Conservation (phyloP, 2,888 invertebrate species). For the Pardosa pseudoannulata region DNA sequence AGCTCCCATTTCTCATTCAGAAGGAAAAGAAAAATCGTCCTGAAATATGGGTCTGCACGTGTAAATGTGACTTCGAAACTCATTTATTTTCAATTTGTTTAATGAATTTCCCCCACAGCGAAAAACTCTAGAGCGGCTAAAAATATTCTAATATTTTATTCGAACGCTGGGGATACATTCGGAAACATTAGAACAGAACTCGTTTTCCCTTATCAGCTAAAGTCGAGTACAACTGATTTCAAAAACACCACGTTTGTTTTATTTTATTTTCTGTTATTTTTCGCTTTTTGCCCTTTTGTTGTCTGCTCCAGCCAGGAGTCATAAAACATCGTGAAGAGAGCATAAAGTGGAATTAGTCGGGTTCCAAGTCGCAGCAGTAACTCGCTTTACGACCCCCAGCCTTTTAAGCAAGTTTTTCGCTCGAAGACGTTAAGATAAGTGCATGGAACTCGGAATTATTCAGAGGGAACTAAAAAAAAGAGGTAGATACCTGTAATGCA, state of each 20-base stretch:
- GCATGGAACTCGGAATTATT: too few species aligned
- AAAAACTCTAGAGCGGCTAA: neutral
- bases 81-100: neutral
- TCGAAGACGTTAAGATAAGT: too few species aligned
- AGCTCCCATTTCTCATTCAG: too few species aligned
- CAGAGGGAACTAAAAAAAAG: too few species aligned
- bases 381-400: neutral
- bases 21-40: too few species aligned
- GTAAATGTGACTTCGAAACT: neutral
- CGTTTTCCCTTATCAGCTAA: neutral
- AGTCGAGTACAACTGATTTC: neutral
- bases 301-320: neutral
- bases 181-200: neutral
- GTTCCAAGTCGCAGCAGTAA: neutral
- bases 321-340: neutral
- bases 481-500: too few species aligned
- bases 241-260: neutral
- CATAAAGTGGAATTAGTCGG: neutral
- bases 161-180: neutral
- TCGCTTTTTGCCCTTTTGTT: neutral
- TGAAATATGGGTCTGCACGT: too few species aligned
- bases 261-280: too few species aligned
- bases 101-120: neutral
- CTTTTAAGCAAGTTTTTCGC: too few species aligned
- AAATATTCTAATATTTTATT: neutral